These are phyloP conservation scores for Cecropterus lyciades DNA, from an alignment of 1,140 invertebrate genomes.

Conservation along the genomic window DNA sequence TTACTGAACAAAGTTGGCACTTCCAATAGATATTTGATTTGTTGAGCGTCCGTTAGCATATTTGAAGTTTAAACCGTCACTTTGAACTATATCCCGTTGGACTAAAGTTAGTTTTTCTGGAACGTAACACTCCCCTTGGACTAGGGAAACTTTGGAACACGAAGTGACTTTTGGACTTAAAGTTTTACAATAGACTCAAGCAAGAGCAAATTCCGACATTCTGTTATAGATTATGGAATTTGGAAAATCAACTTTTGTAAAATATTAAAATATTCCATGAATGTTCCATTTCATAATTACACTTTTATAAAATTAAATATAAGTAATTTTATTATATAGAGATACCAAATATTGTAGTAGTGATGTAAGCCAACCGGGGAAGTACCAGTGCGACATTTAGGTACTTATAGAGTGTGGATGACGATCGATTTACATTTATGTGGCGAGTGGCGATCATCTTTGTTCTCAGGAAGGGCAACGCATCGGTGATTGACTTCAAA, in stretches of 20 bases:
- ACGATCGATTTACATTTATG: too few relatives aligned
- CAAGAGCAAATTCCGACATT: conserved; percentile 21
- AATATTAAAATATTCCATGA: background rate
- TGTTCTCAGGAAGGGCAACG: too few relatives aligned
- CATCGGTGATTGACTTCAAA: too few relatives aligned
- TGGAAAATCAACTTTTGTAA: background rate
- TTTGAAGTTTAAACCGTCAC: conserved; percentile 14
- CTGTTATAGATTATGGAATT: too few relatives aligned
- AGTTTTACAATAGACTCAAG: conserved; percentile 36
- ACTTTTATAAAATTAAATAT: too few relatives aligned
- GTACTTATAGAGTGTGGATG: too few relatives aligned
- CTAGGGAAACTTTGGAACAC: conserved; percentile 18
- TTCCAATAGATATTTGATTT: conserved; percentile 38
- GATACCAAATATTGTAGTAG: too few relatives aligned
- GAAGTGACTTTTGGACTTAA: conserved; percentile 31
- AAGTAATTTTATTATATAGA: too few relatives aligned
- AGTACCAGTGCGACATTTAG: too few relatives aligned
- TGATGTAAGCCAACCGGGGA: too few relatives aligned
- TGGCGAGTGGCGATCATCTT: too few relatives aligned
- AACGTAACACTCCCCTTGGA: background rate
- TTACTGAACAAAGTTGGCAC: conserved; percentile 36
- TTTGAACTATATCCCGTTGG: conserved; percentile 1
- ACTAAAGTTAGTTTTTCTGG: background rate
- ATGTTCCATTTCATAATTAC: too few relatives aligned
- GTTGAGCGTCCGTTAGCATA: conserved; percentile 27